Evolutionary conservation across 2,888 invertebrate genomes (phyloP).

Genomic region (Julus scanicus): DNA sequence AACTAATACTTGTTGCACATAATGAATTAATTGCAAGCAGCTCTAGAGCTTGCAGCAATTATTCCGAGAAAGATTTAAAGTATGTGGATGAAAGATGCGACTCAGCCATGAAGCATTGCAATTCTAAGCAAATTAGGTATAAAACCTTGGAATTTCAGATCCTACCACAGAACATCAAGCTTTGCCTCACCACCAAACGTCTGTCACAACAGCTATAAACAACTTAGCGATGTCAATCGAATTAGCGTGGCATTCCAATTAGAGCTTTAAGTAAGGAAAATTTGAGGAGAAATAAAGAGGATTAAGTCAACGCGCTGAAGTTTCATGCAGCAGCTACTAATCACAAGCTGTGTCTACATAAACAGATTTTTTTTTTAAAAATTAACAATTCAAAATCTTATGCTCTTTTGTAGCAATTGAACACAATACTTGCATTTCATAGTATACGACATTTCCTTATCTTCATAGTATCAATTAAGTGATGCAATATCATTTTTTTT

Average conservation of each 20-base stretch:
- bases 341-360: no score
- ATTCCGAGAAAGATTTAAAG: background rate
- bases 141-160: background rate
- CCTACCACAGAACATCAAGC: background rate
- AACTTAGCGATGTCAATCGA: slow-evolving; percentile 32
- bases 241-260: background rate
- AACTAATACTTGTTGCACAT: background rate
- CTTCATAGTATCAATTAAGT: no score
- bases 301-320: background rate
- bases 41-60: background rate
- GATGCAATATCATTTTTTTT: no score
- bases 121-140: slow-evolving; percentile 14
- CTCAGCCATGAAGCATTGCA: background rate
- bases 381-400: no score
- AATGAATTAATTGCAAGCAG: background rate
- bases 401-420: no score
- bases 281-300: background rate
- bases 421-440: no score
- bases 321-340: no score
- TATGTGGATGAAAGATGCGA: background rate
- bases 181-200: background rate
- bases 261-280: background rate
- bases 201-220: slow-evolving; percentile 17
- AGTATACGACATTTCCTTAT: no score
- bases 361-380: no score